These are phyloP conservation scores for Aldrovandia affinis DNA, from an alignment of 2,797 vertebrate species.

Conservation along the genomic window DNA sequence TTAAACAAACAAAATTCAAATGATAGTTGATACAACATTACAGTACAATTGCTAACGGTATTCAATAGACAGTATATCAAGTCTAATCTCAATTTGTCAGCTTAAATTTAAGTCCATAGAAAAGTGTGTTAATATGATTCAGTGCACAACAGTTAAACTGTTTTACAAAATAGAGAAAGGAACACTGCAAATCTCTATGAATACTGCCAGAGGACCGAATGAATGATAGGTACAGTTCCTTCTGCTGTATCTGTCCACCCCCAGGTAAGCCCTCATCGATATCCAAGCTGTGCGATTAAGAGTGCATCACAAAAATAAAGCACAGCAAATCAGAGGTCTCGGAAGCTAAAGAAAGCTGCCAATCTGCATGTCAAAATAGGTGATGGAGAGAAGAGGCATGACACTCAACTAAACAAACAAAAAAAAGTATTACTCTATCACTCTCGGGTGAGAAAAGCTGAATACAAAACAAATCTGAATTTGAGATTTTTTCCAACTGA, in stretches of 20 bases:
- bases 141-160: slow-evolving; percentile 82
- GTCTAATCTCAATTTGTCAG: slow-evolving; percentile 78
- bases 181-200: slow-evolving; percentile 67
- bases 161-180: slow-evolving; percentile 71
- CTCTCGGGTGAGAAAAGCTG: slow-evolving; percentile 81
- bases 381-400: slow-evolving; percentile 76
- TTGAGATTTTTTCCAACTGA: slow-evolving; percentile 66
- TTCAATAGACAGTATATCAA: slow-evolving; percentile 81
- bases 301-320: slow-evolving; percentile 73
- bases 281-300: slow-evolving; percentile 79
- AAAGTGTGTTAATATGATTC: slow-evolving; percentile 74
- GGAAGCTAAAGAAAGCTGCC: slow-evolving; percentile 82
- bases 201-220: slow-evolving; percentile 72
- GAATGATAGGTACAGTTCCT: slow-evolving; percentile 62
- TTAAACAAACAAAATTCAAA: slow-evolving; percentile 79
- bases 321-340: slow-evolving; percentile 75
- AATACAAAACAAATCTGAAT: slow-evolving; percentile 73
- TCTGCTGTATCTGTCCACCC: slow-evolving; percentile 59
- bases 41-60: slow-evolving; percentile 87
- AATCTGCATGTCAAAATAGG: slow-evolving; percentile 70
- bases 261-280: slow-evolving; percentile 69
- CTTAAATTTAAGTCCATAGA: slow-evolving; percentile 78
- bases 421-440: slow-evolving; percentile 46
- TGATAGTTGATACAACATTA: slow-evolving; percentile 95
- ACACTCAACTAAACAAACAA: slow-evolving; percentile 81